phyloP scores from a whole-genome alignment of 2,888 invertebrate genomes.

The Mellilla xanthometata region DNA sequence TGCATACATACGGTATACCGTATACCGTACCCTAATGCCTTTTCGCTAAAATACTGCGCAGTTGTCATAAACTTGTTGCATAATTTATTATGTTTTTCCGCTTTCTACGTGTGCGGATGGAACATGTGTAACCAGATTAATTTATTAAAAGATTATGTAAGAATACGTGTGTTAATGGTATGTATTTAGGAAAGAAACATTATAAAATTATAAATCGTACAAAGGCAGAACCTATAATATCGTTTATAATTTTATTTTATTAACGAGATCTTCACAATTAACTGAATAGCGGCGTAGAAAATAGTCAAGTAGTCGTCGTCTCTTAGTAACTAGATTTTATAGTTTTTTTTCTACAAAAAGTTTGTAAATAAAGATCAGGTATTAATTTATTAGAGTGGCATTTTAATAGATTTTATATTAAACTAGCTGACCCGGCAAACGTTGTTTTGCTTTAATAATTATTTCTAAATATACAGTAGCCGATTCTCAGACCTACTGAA shows the following conservation, averaged over 20 bases:
- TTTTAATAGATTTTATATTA: no score
- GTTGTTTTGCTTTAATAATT: no score
- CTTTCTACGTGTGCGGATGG: slow-evolving; percentile 33
- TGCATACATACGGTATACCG: slow-evolving; percentile 3
- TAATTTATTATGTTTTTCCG: slow-evolving; percentile 27
- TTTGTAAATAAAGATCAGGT: not conserved
- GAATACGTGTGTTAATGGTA: slow-evolving; percentile 6
- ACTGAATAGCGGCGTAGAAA: no score
- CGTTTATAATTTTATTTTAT: no score
- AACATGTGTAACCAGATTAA: slow-evolving; percentile 20
- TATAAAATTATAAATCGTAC: not conserved
- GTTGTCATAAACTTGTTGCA: slow-evolving; percentile 21
- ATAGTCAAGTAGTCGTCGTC: no score
- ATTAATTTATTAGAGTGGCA: no score
- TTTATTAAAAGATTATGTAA: slow-evolving; percentile 15
- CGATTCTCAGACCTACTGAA: no score
- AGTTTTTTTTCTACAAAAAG: no score
- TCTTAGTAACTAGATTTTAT: no score
- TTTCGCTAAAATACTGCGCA: slow-evolving; percentile 10
- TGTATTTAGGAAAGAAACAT: slow-evolving; percentile 8
- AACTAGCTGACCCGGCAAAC: no score
- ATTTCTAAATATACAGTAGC: no score
- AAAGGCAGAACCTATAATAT: not conserved
- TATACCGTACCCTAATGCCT: slow-evolving; percentile 13
- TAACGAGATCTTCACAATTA: no score